phyloP scores from a whole-genome alignment of 2,113 vertebrate genomes.

The Xiphophorus hellerii region DNA sequence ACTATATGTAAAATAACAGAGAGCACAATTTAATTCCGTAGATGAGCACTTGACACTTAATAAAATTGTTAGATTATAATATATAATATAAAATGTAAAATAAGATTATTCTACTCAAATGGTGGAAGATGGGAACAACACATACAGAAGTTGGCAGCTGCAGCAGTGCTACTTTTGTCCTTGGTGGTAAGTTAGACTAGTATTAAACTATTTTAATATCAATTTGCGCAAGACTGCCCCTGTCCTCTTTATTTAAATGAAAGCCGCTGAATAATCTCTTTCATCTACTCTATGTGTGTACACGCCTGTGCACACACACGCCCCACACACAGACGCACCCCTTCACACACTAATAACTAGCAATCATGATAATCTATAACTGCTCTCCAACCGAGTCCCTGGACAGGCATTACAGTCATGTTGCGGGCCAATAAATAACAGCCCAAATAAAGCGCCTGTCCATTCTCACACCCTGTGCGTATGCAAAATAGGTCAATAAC shows the following conservation, averaged over 20 bases:
- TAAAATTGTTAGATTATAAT: background rate
- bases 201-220: constrained; percentile 67
- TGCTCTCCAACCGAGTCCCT: constrained; percentile 82
- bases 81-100: background rate
- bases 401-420: constrained; percentile 79
- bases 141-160: constrained; percentile 29
- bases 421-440: constrained; percentile 81
- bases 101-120: background rate
- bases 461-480: constrained; percentile 69
- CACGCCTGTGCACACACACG: background rate
- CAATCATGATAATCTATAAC: constrained; percentile 84
- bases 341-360: constrained; percentile 76
- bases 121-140: constrained; percentile 20
- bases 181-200: constrained; percentile 57
- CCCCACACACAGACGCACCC: constrained; percentile 41
- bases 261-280: constrained; percentile 56
- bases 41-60: background rate
- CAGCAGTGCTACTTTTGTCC: constrained; percentile 43
- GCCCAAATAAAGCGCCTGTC: constrained; percentile 81
- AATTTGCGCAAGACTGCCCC: constrained; percentile 67
- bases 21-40: background rate
- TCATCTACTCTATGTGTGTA: constrained; percentile 21
- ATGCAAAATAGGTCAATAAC: constrained; percentile 84
- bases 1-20: background rate
- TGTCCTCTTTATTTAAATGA: constrained; percentile 70